phyloP scores from a whole-genome alignment of 2,797 vertebrate species.

The Lithobates pipiens region DNA sequence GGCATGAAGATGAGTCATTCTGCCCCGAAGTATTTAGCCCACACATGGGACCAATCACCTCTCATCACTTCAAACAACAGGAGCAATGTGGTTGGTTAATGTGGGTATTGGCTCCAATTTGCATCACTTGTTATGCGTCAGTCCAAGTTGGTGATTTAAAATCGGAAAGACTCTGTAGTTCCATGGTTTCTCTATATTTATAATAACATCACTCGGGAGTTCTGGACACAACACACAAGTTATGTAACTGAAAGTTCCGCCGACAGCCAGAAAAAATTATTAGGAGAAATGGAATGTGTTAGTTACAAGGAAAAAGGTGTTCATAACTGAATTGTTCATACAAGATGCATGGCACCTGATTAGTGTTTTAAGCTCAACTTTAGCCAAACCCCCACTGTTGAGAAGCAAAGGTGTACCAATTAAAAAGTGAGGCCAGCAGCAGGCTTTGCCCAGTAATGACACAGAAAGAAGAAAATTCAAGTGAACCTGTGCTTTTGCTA shows the following conservation, averaged over 20 bases:
- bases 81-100: too few species aligned
- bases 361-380: too few species aligned
- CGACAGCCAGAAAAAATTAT: slow-evolving; percentile 4
- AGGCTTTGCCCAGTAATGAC: background rate
- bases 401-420: background rate
- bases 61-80: too few species aligned
- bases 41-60: too few species aligned
- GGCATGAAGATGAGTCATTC: too few species aligned
- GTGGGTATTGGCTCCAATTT: too few species aligned
- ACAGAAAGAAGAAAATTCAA: background rate
- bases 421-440: background rate
- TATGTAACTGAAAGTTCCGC: slow-evolving; percentile 13
- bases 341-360: background rate
- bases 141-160: too few species aligned
- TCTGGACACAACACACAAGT: background rate
- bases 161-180: background rate
- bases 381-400: background rate
- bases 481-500: background rate
- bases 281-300: slow-evolving; percentile 11
- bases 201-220: background rate
- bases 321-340: background rate
- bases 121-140: too few species aligned
- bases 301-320: slow-evolving; percentile 15
- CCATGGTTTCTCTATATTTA: background rate
- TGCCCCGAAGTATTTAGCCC: too few species aligned